Base-by-base conservation (phyloP, 2,888 invertebrate genomes). In the Caradrina clavipalpis region DNA sequence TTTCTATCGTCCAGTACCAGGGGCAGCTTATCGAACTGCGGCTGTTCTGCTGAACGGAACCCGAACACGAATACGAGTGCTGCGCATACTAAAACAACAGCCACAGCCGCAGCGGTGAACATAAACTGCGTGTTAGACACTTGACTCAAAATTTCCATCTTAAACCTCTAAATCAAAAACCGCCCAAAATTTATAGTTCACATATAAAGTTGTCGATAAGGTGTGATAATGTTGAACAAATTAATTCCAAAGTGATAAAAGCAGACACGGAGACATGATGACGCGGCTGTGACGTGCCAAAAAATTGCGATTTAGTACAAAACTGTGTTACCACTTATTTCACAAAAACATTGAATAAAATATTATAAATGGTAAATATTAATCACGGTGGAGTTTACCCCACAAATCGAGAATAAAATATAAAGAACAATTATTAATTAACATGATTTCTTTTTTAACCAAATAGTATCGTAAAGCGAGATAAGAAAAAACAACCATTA, bases 11-110 rank as follows among this genome's bases (percentile, higher is more conserved):
- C 97, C 82, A 96, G 87, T 80, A 96, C 93, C 82, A 96, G 92
- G 53, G 97, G 96, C 77, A 97, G 95, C 93, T 97, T 97, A 89
- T 97, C 97, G 91, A 98, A 98, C 89, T 98, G 97, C 89, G 98
- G 98, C 94, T 98, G 98, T 91, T 97, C 97, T 82, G 97, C 97
- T 76, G 97, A 97, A 95, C 97, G 97, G 94, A 98, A 98, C 78
- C 98, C 98, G 92, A 98, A 98, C 80, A 97, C 97, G 95, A 97
- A 98, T 86, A 98, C 97, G 84, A 98, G 94, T 82, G 97, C 96
- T 82, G 97, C 97, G 90, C 97, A 97, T 84, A 98, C 92, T 89
- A 98, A 96, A 86, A 98, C 97, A 89, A 97, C 96, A 84, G 96
- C 94, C 77, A 96, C 97, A 83, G 96, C 96, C 74, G 96, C 96